Conservation (phyloP, 92 coral and sea anemone species). For the Muricea muricata region DNA sequence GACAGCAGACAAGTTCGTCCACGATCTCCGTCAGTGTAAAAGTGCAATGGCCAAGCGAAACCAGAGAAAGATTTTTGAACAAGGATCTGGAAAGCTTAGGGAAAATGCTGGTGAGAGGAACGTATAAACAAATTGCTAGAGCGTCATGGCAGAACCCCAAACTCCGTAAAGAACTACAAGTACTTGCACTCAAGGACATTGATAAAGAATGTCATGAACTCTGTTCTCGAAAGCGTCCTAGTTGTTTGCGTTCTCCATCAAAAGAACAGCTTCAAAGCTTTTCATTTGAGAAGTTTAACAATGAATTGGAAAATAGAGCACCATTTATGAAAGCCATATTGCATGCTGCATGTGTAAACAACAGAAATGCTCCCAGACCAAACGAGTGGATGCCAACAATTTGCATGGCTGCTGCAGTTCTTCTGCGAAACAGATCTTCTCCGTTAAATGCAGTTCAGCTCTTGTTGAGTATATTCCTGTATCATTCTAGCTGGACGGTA, state of each 20-base stretch:
- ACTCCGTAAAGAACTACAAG: constrained; percentile 27
- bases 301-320: too few species aligned
- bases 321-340: too few species aligned
- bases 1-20: not conserved
- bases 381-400: constrained; percentile 34
- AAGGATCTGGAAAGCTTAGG: too few species aligned
- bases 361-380: not conserved
- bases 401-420: constrained; percentile 38
- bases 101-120: too few species aligned
- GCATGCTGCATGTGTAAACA: constrained; percentile 23
- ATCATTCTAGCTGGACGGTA: constrained; percentile 29
- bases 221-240: constrained; percentile 3
- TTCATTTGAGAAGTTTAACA: too few species aligned
- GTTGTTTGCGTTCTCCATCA: too few species aligned
- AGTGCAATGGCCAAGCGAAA: too few species aligned
- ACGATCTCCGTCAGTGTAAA: not conserved
- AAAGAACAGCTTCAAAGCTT: too few species aligned
- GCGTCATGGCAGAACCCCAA: too few species aligned
- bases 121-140: too few species aligned
- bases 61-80: too few species aligned
- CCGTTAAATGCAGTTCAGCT: constrained; percentile 13
- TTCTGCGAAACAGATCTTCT: constrained; percentile 5
- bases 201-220: constrained; percentile 34
- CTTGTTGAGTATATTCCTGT: too few species aligned
- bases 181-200: constrained; percentile 16